Evolutionary conservation across 2,797 vertebrate species (phyloP).

Genomic region (Buceros bicornis): DNA sequence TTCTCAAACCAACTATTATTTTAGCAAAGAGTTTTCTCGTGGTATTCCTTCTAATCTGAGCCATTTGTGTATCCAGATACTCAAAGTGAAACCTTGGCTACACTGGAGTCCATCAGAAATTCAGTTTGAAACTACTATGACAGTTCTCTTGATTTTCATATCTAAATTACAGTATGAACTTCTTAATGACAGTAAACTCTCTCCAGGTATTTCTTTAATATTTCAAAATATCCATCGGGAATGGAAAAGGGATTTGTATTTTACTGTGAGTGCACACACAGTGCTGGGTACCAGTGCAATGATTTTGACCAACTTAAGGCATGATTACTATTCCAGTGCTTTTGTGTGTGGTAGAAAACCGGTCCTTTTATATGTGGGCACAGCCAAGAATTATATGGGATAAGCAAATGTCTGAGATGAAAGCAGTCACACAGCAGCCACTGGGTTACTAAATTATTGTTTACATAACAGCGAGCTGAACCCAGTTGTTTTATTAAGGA

Average conservation of each 20-base stretch:
- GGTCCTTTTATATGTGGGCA: neutral
- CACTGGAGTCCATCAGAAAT: neutral
- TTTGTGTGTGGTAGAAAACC: neutral
- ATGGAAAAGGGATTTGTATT: neutral
- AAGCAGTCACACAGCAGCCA: neutral
- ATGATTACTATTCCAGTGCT: neutral
- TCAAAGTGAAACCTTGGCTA: neutral
- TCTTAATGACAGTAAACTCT: neutral
- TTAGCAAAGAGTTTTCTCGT: neutral
- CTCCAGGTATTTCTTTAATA: neutral
- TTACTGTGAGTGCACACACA: neutral
- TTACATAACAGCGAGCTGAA: neutral
- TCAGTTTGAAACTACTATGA: neutral
- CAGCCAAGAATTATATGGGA: neutral
- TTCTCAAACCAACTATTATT: neutral
- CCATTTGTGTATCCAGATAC: neutral
- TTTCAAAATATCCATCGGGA: neutral
- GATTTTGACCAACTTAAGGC: neutral
- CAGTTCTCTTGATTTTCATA: neutral
- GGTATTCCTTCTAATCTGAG: neutral
- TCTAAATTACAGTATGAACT: neutral
- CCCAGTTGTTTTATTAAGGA: neutral
- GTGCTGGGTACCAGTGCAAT: neutral
- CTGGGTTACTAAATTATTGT: neutral
- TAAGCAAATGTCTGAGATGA: neutral